These are phyloP conservation scores for Pocillopora verrucosa DNA, from an alignment of 64 coral and sea anemone species.

Conservation along the genomic window DNA sequence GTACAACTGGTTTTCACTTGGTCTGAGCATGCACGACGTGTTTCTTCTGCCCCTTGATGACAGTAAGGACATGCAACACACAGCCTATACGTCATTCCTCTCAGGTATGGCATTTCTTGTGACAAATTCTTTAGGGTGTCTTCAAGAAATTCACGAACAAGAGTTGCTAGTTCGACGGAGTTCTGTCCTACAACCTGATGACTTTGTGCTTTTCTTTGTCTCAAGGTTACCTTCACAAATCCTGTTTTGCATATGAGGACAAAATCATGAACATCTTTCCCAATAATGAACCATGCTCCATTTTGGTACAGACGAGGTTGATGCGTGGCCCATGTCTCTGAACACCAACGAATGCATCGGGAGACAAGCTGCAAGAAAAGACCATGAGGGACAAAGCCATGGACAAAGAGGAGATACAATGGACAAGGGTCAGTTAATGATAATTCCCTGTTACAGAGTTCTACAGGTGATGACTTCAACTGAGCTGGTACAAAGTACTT, in stretches of 20 bases:
- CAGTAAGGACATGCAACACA: no score
- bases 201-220: background rate
- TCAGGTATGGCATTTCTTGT: background rate
- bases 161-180: no score
- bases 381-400: conserved; percentile 43
- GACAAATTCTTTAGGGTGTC: background rate
- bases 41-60: no score
- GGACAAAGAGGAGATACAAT: conserved; percentile 19
- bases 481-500: conserved; percentile 39
- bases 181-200: no score
- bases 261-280: background rate
- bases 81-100: no score
- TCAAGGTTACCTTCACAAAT: conserved; percentile 8
- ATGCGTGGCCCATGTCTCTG: background rate
- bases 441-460: background rate
- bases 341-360: conserved; percentile 21
- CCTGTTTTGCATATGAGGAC: conserved; percentile 1
- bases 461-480: conserved; percentile 10
- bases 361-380: conserved; percentile 2
- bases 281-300: conserved; percentile 20
- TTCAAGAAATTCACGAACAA: background rate
- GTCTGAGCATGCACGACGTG: background rate
- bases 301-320: conserved; percentile 15
- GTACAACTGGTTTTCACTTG: background rate
- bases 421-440: conserved; percentile 8